Evolutionary conservation across 2,888 invertebrate genomes (phyloP).

Genomic region (Philereme vetulata): DNA sequence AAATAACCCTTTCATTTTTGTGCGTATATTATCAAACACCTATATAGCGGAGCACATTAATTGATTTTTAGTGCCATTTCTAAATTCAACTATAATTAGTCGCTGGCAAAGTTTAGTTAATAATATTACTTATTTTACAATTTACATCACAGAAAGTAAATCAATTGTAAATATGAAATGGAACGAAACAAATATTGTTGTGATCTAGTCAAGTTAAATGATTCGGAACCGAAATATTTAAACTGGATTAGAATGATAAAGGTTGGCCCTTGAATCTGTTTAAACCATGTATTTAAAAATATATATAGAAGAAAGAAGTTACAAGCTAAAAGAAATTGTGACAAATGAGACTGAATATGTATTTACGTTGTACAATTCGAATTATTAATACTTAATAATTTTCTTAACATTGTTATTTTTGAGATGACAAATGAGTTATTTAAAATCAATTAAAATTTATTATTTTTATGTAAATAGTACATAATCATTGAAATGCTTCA

Average conservation of each 20-base stretch:
- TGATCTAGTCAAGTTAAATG: constrained; percentile 54
- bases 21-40: no score
- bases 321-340: constrained; percentile 54
- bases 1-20: no score
- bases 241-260: not conserved
- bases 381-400: constrained; percentile 24
- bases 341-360: constrained; percentile 73
- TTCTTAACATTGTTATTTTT: constrained; percentile 6
- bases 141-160: constrained; percentile 36
- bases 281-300: constrained; percentile 9
- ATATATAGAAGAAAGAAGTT: constrained; percentile 35
- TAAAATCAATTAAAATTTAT: constrained; percentile 12
- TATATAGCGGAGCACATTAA: constrained; percentile 38
- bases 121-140: constrained; percentile 16
- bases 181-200: constrained; percentile 35
- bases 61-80: constrained; percentile 60
- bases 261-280: constrained; percentile 30
- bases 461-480: constrained; percentile 14
- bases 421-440: constrained; percentile 11
- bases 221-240: constrained; percentile 6
- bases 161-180: constrained; percentile 23
- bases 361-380: constrained; percentile 59
- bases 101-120: constrained; percentile 38
- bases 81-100: constrained; percentile 44
- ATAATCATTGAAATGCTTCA: constrained; percentile 43